Conservation (phyloP, 2,113 vertebrate genomes). For the Rhabdomys dilectus region DNA sequence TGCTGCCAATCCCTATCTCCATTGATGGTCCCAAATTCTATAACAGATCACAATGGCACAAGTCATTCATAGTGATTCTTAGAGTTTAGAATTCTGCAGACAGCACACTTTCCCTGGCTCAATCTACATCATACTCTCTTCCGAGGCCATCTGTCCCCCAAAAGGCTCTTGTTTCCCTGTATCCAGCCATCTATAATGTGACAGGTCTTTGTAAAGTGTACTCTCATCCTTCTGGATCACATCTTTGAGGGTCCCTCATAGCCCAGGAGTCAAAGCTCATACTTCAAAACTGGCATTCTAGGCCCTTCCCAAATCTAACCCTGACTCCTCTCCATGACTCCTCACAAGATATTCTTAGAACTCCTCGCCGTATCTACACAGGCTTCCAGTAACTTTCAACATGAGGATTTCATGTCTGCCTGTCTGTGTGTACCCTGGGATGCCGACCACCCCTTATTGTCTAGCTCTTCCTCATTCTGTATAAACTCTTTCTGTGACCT, state of each 20-base stretch:
- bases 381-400: background rate
- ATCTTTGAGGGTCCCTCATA: background rate
- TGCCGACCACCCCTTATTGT: background rate
- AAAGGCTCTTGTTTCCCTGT: fast-evolving
- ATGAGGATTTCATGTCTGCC: background rate
- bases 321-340: background rate
- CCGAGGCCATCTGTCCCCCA: background rate
- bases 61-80: background rate
- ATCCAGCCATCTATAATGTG: background rate
- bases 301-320: background rate
- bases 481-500: background rate
- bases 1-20: background rate
- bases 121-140: background rate
- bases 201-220: background rate
- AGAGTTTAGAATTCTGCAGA: background rate
- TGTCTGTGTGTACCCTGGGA: background rate
- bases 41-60: background rate
- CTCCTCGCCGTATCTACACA: background rate
- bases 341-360: background rate
- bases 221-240: background rate
- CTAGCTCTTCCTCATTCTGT: background rate
- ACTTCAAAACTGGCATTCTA: background rate
- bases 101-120: background rate
- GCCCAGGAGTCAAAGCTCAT: background rate
- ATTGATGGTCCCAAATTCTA: background rate